Evolutionary conservation across 2,113 vertebrate genomes (phyloP).

Genomic region (Sylvilagus bachmani): DNA sequence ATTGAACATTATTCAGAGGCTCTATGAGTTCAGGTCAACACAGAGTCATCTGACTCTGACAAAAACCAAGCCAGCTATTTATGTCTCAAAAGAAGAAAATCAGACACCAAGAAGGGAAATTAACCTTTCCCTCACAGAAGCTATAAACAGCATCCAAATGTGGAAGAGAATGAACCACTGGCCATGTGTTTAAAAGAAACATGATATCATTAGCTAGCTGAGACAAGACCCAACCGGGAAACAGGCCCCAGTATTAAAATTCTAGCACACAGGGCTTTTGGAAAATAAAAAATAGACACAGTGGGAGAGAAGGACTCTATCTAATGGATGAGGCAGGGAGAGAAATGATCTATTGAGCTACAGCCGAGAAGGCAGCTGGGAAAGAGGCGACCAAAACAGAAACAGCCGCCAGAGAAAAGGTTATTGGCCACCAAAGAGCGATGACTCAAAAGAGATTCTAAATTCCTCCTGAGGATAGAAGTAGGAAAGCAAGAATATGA

Average conservation of each 20-base stretch:
- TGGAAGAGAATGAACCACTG: slow-evolving; percentile 75
- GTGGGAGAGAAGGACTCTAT: slow-evolving; percentile 84
- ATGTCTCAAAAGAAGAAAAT: slow-evolving; percentile 59
- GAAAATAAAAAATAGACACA: slow-evolving; percentile 87
- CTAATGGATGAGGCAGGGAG: slow-evolving; percentile 81
- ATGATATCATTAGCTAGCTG: slow-evolving; percentile 87
- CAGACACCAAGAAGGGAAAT: slow-evolving; percentile 66
- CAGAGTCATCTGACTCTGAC: slow-evolving; percentile 64
- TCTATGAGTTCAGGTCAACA: slow-evolving; percentile 49
- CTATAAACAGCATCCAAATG: slow-evolving; percentile 79
- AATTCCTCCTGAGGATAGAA: slow-evolving; percentile 76
- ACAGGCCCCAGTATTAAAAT: slow-evolving; percentile 89
- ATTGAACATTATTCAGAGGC: not conserved
- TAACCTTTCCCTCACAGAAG: slow-evolving; percentile 77
- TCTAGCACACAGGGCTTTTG: slow-evolving; percentile 85
- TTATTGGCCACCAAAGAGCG: slow-evolving; percentile 78
- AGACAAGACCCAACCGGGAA: slow-evolving; percentile 87
- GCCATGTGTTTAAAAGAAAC: slow-evolving; percentile 85
- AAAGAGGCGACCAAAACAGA: not conserved
- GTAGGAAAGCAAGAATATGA: slow-evolving; percentile 68
- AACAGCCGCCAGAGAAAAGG: slow-evolving; percentile 74
- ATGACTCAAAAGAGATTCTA: slow-evolving; percentile 77
- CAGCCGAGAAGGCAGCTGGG: slow-evolving; percentile 81
- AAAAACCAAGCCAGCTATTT: slow-evolving; percentile 68
- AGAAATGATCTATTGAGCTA: slow-evolving; percentile 78